These are phyloP conservation scores for Calyptommatus sinebrachiatus DNA, from an alignment of 2,113 vertebrate species.

Conservation along the genomic window DNA sequence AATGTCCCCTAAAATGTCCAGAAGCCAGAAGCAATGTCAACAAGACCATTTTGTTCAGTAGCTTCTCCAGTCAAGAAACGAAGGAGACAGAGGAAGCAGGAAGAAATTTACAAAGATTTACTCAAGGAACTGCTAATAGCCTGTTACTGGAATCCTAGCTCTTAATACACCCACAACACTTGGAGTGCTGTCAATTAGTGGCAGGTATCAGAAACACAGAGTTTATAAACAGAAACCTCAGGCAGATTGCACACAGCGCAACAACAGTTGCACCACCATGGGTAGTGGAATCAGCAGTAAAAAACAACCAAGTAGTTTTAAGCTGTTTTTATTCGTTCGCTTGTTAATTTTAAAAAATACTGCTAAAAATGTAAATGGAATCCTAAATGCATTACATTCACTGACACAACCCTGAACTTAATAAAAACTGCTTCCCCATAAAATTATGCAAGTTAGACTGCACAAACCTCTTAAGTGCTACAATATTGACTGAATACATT, in stretches of 20 bases:
- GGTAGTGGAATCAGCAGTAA: constrained; percentile 34
- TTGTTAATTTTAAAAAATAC: not conserved
- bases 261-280: constrained; percentile 21
- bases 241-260: constrained; percentile 58
- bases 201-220: constrained; percentile 57
- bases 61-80: constrained; percentile 22
- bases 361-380: not conserved
- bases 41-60: constrained; percentile 19
- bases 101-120: constrained; percentile 45
- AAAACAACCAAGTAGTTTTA: not conserved
- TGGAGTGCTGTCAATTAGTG: constrained; percentile 72
- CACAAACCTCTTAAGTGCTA: not conserved
- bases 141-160: constrained; percentile 67
- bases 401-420: not conserved
- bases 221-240: constrained; percentile 66
- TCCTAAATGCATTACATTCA: not conserved
- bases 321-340: not conserved
- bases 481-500: too few species aligned
- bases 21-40: constrained; percentile 17
- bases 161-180: constrained; percentile 71
- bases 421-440: not conserved
- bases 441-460: not conserved
- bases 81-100: constrained; percentile 11
- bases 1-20: constrained; percentile 25
- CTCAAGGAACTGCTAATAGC: constrained; percentile 62